Conservation (phyloP, 2,797 vertebrate genomes). For the Anomalospiza imberbis region DNA sequence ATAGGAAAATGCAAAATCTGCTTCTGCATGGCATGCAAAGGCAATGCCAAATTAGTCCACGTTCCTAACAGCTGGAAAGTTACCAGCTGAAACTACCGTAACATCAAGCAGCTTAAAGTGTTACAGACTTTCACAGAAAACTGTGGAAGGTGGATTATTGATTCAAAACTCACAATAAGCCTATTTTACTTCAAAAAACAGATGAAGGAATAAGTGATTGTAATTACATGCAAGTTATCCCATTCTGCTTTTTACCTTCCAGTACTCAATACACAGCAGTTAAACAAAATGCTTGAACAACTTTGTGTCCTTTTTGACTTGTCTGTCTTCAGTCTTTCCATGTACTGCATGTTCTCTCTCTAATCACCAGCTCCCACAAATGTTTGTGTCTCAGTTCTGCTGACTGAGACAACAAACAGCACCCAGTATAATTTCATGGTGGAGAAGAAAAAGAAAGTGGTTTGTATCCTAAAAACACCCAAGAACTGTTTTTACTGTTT, state of each 20-base stretch:
- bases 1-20: background rate
- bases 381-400: background rate
- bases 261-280: background rate
- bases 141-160: background rate
- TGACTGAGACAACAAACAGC: conserved; percentile 6
- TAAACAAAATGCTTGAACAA: background rate
- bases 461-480: background rate
- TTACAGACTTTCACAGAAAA: background rate
- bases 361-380: conserved; percentile 13
- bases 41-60: background rate
- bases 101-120: background rate
- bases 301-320: background rate
- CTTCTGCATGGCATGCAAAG: background rate
- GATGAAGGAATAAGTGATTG: background rate
- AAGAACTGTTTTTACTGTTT: background rate
- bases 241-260: background rate
- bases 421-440: background rate
- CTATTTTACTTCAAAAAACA: background rate
- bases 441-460: background rate
- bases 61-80: background rate
- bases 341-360: background rate
- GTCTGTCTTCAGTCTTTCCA: background rate
- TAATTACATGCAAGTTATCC: background rate
- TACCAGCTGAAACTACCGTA: background rate
- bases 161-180: background rate